Evolutionary conservation across 2,113 vertebrate genomes (phyloP).

Genomic region (Coptodon bakossiorum): DNA sequence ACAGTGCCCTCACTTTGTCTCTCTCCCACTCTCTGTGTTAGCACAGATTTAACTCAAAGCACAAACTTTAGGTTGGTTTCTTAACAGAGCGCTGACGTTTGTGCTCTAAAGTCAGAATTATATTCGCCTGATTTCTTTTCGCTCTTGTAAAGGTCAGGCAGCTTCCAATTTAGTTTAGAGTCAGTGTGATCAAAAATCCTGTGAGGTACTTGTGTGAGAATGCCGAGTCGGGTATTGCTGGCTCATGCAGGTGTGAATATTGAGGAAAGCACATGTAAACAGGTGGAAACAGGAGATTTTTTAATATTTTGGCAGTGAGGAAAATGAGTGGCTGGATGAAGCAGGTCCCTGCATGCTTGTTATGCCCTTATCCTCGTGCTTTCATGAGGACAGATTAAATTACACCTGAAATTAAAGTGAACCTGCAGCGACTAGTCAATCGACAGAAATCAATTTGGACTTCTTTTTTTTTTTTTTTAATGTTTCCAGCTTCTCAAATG

Average conservation of each 20-base stretch:
- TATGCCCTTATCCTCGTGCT: background rate
- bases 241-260: background rate
- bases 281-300: background rate
- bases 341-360: background rate
- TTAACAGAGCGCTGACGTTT: background rate
- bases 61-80: background rate
- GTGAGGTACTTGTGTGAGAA: rapidly evolving
- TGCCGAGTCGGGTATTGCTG: background rate
- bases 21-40: background rate
- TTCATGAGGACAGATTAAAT: background rate
- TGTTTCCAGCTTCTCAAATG: background rate
- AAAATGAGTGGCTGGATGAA: background rate
- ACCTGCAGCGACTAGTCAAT: too few relatives aligned
- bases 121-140: background rate
- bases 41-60: background rate
- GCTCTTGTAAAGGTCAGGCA: background rate
- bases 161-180: background rate
- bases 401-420: background rate
- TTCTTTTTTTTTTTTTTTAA: background rate
- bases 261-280: background rate
- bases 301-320: background rate
- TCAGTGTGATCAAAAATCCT: background rate
- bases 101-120: background rate
- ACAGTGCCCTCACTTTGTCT: background rate
- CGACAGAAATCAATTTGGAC: background rate